Evolutionary conservation across 2,797 vertebrate genomes (phyloP), one percentile per base, ranked within the genome.

Genomic region (Falco columbarius): DNA sequence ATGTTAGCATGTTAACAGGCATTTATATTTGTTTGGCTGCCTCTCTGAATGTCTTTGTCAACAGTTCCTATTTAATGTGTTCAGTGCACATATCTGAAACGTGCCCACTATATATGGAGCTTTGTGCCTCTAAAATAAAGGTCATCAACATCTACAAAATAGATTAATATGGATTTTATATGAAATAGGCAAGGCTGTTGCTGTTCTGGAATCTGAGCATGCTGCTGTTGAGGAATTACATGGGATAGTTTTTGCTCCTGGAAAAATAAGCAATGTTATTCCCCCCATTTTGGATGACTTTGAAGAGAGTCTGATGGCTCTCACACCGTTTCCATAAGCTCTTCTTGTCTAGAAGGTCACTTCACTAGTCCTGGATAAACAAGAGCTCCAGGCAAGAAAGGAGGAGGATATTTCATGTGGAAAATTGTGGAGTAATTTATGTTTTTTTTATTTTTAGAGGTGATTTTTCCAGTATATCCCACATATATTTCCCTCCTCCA

Each of bases 31-130:
- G 27, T 74, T 76, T 47, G 65, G 22, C 70, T 87, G 34, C 30
- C 42, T 66, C 75, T 93, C 52, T 75, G 52, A 76, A 71, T 86
- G 61, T 75, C 34, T 70, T 89, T 73, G 52, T 65, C 74, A 81
- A 52, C 34, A 54, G 12, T 44, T 93, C 73, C 32, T 34, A 22
- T 68, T 87, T 32, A 30, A 38, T 61, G 74, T 93, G 83, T 95
- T 77, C 51, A 81, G 8, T 67, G 52, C 18, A 24, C 27, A 49
- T 14, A 9, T 73, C 55, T 90, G 65, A 90, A 93, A 85, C 4
- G 3, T 67, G 24, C 24, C n/a, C 6, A 8, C 42, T 93, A 18
- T 5, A 7, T 59, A 42, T 16, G 54, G 34, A 88, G 19, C 54
- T 70, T 91, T 88, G 14, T 84, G 40, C 5, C 32, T 72, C n/a